These are phyloP conservation scores for Phataginus tricuspis DNA, from an alignment of 2,797 vertebrate genomes.

Conservation along the genomic window DNA sequence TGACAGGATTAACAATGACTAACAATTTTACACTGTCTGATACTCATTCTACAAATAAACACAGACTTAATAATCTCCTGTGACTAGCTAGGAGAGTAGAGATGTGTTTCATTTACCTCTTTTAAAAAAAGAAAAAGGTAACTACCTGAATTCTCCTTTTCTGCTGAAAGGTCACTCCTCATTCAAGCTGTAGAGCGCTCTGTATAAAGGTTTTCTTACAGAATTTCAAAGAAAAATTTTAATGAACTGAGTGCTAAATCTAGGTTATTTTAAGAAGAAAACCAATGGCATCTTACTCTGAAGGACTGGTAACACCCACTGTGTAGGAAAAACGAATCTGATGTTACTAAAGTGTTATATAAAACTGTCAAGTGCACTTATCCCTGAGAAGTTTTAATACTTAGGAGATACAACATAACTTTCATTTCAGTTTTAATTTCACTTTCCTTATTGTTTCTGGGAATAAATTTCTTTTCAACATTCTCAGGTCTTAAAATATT, in stretches of 20 bases:
- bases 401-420: neutral
- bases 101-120: neutral
- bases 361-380: conserved; percentile 13
- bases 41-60: neutral
- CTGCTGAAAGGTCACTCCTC: neutral
- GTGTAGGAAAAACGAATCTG: neutral
- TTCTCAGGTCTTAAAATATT: conserved; percentile 6
- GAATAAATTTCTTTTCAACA: conserved; percentile 23
- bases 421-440: conserved; percentile 42
- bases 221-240: neutral
- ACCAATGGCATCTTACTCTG: neutral
- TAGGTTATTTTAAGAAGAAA: neutral
- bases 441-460: neutral
- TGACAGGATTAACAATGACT: neutral
- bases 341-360: neutral
- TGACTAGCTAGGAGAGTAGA: neutral
- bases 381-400: neutral
- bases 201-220: neutral
- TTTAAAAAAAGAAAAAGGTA: neutral
- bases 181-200: neutral
- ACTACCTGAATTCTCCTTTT: neutral
- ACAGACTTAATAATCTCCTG: neutral
- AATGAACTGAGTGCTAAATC: neutral
- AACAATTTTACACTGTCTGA: neutral
- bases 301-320: neutral